Conservation (phyloP, 2,888 invertebrate genomes). For the Gasteruption jaculator region DNA sequence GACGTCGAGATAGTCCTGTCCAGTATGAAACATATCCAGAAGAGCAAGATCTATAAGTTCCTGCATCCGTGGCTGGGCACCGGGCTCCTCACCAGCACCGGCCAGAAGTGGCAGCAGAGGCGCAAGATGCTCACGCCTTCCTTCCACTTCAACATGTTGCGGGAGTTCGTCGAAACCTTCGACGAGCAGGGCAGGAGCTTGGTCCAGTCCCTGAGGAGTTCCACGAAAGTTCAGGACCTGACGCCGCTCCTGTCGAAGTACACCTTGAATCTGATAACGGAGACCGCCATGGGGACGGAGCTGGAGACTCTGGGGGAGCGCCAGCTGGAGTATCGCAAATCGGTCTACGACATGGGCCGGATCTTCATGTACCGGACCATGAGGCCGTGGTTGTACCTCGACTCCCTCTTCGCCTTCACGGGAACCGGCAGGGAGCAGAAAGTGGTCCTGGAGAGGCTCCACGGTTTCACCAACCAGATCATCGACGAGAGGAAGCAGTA, state of each 20-base stretch:
- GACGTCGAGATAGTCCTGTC: conserved; percentile 40
- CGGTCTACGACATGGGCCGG: conserved; percentile 21
- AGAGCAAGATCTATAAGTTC: conserved; percentile 45
- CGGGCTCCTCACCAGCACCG: conserved; percentile 49
- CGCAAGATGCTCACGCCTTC: conserved; percentile 63
- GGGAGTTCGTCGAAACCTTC: conserved; percentile 48
- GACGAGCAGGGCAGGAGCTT: conserved; percentile 51
- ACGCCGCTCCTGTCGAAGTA: conserved; percentile 58
- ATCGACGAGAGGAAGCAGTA: conserved; percentile 34
- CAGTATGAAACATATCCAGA: conserved; percentile 42
- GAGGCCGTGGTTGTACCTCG: conserved; percentile 58
- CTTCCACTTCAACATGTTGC: conserved; percentile 62
- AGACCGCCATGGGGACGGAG: conserved; percentile 43
- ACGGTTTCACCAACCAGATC: conserved; percentile 54
- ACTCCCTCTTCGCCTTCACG: conserved; percentile 57
- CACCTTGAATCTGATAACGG: conserved; percentile 63
- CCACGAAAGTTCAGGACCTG: conserved; percentile 50
- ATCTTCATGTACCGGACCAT: conserved; percentile 27
- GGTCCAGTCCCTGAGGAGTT: conserved; percentile 34
- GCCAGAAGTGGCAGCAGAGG: conserved; percentile 60
- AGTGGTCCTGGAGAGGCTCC: conserved; percentile 52
- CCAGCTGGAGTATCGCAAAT: conserved; percentile 23
- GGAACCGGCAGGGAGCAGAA: conserved; percentile 54
- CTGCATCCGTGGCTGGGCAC: conserved; percentile 51
- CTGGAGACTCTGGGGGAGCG: conserved; percentile 13